Evolutionary conservation across 2,888 invertebrate species (phyloP), one percentile per base, ranked within the genome.

Genomic region (Sinelater perroti): DNA sequence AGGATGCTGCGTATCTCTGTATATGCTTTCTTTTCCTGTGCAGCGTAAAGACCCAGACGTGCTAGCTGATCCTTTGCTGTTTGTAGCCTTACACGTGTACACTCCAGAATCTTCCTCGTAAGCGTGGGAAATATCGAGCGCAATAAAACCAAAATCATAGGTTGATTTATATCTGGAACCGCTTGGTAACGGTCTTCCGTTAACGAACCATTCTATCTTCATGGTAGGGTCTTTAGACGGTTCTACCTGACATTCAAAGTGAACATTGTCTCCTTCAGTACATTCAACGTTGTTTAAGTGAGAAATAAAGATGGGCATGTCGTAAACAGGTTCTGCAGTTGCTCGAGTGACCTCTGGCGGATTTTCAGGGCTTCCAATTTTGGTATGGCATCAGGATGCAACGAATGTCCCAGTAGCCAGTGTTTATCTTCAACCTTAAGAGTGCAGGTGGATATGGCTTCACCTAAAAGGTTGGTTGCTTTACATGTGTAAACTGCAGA

Each of bases 401-500:
- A 81, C 1, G 95, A 87, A 68, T 93, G 93, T 20, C 90, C 92
- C 56, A 95, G 82, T 28, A 95, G 78, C 92, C 94, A 94, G 70
- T 93, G 93, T 31, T 88, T 87, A 74, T 93, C 94, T 80, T 89
- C 91, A 71, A 95, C 90, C 78, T 95, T 95, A 42, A 95, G 83
- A 2, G 91, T 90, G 64, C 94, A 89, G 1, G 95, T 95, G 1
- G 96, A 95, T 11, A 95, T 93, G 51, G 96, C 97, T 82, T 97
- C 95, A 33, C 98, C 98, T 55, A 92, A 85, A 61, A 92, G 84
- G 75, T 98, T 98, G 7, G 90, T 91, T 0, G 96, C 97, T 78
- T 92, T 92, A 80, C 97, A 97, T 1, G 95, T 95, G 75, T 97
- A 98, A 68, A 95, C 90, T 3, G 96, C 97, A 1, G 94, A 94